Conservation (phyloP, 2,113 vertebrate species). For the Psittacara wagleri region DNA sequence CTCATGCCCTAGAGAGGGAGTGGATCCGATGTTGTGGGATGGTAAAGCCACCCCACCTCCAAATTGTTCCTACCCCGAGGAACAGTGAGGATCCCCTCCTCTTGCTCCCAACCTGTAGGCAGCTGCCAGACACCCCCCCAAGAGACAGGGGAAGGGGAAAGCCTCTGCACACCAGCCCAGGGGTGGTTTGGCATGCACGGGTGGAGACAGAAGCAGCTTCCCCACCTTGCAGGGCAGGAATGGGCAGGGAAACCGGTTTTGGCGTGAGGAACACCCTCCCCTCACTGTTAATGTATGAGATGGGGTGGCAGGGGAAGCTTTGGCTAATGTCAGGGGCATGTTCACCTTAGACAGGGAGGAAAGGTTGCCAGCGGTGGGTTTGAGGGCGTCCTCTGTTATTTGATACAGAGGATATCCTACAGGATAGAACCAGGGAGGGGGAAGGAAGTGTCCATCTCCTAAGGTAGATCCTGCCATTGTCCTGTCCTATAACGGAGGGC, state of each 20-base stretch:
- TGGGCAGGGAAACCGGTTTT: background rate
- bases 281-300: rapidly evolving
- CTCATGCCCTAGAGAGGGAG: background rate
- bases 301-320: rapidly evolving
- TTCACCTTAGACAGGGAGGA: background rate
- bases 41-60: background rate
- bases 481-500: background rate
- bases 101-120: background rate
- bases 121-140: background rate
- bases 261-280: rapidly evolving
- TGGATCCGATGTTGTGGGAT: rapidly evolving
- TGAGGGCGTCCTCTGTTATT: rapidly evolving
- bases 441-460: rapidly evolving
- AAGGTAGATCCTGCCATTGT: background rate
- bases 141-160: background rate
- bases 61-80: background rate
- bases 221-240: rapidly evolving
- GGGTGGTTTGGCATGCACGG: background rate
- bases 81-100: background rate
- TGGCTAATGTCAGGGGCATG: background rate
- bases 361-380: rapidly evolving
- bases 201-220: rapidly evolving
- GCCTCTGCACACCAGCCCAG: background rate
- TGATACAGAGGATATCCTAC: background rate
- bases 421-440: background rate